These are phyloP conservation scores for Diarsia dahlii DNA, from an alignment of 2,888 invertebrate genomes.

Conservation along the genomic window DNA sequence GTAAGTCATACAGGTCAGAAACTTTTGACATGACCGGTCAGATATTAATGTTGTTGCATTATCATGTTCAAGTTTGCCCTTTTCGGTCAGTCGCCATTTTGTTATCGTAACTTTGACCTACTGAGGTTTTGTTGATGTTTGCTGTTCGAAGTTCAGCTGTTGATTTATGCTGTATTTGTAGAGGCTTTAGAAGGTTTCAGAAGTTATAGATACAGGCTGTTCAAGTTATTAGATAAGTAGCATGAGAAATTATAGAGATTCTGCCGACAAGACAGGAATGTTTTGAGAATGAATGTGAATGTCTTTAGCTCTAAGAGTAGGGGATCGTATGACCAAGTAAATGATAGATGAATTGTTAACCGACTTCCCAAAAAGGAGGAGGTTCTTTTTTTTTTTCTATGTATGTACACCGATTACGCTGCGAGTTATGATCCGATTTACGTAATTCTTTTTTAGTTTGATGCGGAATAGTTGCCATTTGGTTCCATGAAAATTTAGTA, in stretches of 20 bases:
- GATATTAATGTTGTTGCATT: constrained; percentile 29
- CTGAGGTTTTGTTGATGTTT: constrained; percentile 4
- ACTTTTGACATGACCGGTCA: constrained; percentile 22
- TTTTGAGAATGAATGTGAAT: not conserved
- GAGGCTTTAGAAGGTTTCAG: not conserved
- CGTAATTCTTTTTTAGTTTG: too few relatives aligned
- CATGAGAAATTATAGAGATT: not conserved
- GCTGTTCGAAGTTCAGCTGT: constrained; percentile 6
- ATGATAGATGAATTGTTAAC: not conserved
- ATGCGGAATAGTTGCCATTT: too few relatives aligned
- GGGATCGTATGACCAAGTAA: too few relatives aligned
- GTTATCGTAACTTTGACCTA: constrained; percentile 29
- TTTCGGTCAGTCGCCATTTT: constrained; percentile 21
- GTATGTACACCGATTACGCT: too few relatives aligned
- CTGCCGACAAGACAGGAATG: not conserved
- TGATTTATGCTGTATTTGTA: constrained; percentile 14
- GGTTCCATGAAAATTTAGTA: too few relatives aligned
- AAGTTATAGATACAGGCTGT: not conserved
- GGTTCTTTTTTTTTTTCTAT: too few relatives aligned
- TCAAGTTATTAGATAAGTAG: not conserved
- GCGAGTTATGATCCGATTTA: too few relatives aligned
- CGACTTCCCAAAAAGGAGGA: too few relatives aligned
- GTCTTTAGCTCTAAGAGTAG: too few relatives aligned
- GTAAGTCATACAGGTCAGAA: too few relatives aligned
- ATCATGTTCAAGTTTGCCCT: constrained; percentile 26